These are phyloP conservation scores for Hypanus sabinus DNA, from an alignment of 2,113 vertebrate genomes.

Conservation along the genomic window DNA sequence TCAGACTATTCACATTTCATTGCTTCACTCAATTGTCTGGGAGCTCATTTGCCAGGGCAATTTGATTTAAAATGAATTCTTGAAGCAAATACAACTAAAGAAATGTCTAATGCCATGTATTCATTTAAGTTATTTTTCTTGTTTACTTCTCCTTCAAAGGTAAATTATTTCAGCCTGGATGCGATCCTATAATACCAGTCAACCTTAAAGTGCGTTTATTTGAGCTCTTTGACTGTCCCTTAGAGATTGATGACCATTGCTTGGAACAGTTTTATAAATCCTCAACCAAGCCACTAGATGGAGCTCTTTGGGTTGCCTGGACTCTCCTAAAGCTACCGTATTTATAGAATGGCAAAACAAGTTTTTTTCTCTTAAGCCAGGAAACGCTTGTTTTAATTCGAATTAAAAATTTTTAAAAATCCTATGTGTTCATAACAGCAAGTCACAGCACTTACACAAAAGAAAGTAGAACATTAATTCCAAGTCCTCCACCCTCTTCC, in stretches of 20 bases:
- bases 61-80: background rate
- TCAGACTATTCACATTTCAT: background rate
- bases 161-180: conserved; percentile 1
- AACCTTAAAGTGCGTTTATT: background rate
- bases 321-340: background rate
- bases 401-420: too few relatives aligned
- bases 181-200: background rate
- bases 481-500: background rate
- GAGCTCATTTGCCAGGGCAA: background rate
- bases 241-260: background rate
- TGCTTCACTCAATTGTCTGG: background rate
- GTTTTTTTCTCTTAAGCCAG: background rate
- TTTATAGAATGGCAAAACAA: background rate
- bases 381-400: too few relatives aligned
- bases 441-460: too few relatives aligned
- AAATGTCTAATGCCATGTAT: background rate
- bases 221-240: background rate
- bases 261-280: background rate
- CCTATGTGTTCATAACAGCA: too few relatives aligned
- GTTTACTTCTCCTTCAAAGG: background rate
- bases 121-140: background rate
- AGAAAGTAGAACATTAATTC: background rate
- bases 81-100: background rate
- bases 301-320: background rate
- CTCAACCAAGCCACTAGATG: conserved; percentile 17